Conservation (phyloP, 1,140 invertebrate species). For the Phymastichus coffea region DNA sequence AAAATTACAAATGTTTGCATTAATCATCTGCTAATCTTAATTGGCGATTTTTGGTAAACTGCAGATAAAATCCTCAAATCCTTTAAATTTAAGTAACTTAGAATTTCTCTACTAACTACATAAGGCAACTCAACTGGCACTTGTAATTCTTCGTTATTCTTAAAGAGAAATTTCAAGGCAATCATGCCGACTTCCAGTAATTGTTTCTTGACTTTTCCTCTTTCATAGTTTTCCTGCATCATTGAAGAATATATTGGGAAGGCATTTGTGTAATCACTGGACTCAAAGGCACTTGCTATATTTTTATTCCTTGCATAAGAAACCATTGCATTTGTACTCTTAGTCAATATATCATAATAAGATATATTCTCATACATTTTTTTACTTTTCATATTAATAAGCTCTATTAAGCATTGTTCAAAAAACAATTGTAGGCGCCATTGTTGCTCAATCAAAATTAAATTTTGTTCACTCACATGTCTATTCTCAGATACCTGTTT, state of each 20-base stretch:
- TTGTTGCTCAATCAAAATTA: constrained; percentile 2
- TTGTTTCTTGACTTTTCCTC: constrained; percentile 13
- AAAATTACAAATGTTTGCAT: too few species aligned
- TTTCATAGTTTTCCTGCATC: constrained; percentile 24
- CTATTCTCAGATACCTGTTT: constrained; percentile 10
- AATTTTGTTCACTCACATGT: constrained; percentile 19
- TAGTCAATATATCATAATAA: constrained; percentile 26
- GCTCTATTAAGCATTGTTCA: constrained; percentile 15
- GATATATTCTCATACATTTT: constrained; percentile 22
- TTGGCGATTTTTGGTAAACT: constrained; percentile 1
- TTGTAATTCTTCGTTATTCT: constrained; percentile 3
- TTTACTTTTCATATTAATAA: constrained; percentile 17
- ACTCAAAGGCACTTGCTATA: constrained; percentile 22
- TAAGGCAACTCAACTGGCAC: constrained; percentile 21
- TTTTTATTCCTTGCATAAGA: constrained; percentile 20
- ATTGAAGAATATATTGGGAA: constrained; percentile 26
- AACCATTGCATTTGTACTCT: constrained; percentile 22
- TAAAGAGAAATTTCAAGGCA: constrained; percentile 17
- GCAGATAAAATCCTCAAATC: constrained; percentile 21
- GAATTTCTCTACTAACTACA: constrained; percentile 20
- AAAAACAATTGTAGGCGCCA: background rate
- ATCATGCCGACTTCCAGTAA: constrained; percentile 11
- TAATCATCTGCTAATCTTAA: background rate
- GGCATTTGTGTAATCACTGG: constrained; percentile 11
- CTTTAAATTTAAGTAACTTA: constrained; percentile 23